phyloP scores from a whole-genome alignment of 1,140 invertebrate genomes.

The Atta texana region DNA sequence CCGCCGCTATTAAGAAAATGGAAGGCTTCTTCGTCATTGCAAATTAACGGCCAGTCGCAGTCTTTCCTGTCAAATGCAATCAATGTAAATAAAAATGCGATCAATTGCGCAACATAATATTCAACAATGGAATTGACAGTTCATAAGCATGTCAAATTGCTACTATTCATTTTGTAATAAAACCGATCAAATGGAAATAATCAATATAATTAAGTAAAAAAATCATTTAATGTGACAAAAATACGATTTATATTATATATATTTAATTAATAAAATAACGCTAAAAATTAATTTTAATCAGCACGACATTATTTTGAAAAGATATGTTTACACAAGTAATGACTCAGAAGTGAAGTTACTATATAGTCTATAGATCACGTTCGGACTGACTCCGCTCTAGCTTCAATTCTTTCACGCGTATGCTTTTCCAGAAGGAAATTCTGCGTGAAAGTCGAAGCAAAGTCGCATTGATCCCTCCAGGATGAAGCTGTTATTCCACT shows the following conservation, averaged over 20 bases:
- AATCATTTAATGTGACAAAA: background rate
- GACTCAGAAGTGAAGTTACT: background rate
- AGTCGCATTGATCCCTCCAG: conserved; percentile 82
- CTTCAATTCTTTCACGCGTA: conserved; percentile 70
- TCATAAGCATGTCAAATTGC: background rate
- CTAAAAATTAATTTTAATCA: conserved; percentile 1
- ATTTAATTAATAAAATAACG: background rate
- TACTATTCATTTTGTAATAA: background rate
- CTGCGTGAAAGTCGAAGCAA: conserved; percentile 74
- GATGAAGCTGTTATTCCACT: conserved; percentile 84
- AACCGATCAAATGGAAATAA: background rate
- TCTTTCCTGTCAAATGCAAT: conserved; percentile 31
- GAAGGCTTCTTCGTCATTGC: conserved; percentile 73
- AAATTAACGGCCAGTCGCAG: conserved; percentile 62
- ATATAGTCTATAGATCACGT: background rate
- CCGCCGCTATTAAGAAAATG: conserved; percentile 81
- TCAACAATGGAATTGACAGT: conserved; percentile 4
- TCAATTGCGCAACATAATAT: background rate
- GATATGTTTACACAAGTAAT: background rate
- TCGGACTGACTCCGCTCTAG: conserved; percentile 58
- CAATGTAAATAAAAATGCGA: conserved; percentile 26
- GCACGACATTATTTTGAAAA: background rate
- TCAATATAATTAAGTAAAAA: background rate
- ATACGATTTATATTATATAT: background rate
- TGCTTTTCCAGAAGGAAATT: conserved; percentile 72